Percentiles rank a stretch among this genome's conserved stretches.
These are phyloP conservation scores for Craterocephalus amniculus DNA, from an alignment of 2,797 vertebrate genomes.

Conservation along the genomic window DNA sequence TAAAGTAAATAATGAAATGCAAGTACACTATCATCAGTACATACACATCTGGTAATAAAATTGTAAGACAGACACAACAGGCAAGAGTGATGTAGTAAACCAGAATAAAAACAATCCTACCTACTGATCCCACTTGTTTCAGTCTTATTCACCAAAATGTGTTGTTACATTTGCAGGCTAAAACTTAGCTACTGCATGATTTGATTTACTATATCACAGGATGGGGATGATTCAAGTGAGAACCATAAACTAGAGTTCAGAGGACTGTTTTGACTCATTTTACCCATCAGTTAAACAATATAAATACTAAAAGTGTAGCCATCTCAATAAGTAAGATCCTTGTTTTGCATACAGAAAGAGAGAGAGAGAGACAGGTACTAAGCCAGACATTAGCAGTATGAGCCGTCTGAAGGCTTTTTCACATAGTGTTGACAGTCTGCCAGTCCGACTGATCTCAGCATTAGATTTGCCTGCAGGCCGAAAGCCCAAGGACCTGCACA, in stretches of 20 bases:
- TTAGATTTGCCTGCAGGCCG: constrained; percentile 53
- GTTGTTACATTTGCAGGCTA: neutral
- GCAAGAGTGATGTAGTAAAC: too few relatives aligned
- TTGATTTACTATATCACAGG: neutral
- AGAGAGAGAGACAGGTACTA: neutral
- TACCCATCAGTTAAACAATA: neutral
- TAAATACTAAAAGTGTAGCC: too few relatives aligned
- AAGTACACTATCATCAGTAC: too few relatives aligned
- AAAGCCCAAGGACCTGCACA: constrained; percentile 52
- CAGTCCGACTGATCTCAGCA: constrained; percentile 30
- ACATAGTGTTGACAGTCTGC: constrained; percentile 56
- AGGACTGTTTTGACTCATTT: neutral
- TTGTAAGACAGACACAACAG: too few relatives aligned
- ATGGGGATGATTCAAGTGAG: neutral
- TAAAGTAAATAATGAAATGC: neutral
- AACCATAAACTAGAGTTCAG: neutral
- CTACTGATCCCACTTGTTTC: too few relatives aligned
- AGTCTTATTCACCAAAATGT: neutral
- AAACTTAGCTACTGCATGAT: neutral
- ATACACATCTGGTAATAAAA: too few relatives aligned
- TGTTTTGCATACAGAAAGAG: constrained; percentile 10
- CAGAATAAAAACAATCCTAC: too few relatives aligned
- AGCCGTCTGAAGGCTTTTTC: constrained; percentile 60
- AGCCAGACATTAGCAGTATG: constrained; percentile 39
- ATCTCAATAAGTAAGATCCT: neutral